Evolutionary conservation across 2,797 vertebrate species (phyloP).

Genomic region (Danio jaintianensis): DNA sequence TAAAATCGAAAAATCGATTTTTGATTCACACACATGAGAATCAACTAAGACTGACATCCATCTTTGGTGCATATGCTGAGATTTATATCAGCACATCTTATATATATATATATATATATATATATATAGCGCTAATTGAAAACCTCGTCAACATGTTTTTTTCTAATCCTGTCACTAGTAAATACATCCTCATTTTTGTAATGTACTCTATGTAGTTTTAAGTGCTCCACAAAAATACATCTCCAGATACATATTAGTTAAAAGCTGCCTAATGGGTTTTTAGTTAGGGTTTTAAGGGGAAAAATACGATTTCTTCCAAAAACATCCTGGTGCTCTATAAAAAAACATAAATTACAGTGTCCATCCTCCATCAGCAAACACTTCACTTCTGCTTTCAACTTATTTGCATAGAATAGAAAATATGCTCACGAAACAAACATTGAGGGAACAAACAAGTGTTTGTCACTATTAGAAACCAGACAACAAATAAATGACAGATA

Average conservation of each 20-base stretch:
- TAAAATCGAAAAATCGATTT: no score
- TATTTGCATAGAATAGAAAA: slow-evolving; percentile 20
- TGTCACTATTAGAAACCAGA: neutral
- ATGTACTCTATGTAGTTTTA: neutral
- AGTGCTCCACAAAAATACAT: slow-evolving; percentile 21
- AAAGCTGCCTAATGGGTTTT: slow-evolving; percentile 73
- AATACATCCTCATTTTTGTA: neutral
- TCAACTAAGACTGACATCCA: neutral
- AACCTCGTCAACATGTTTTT: slow-evolving; percentile 7
- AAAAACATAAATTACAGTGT: slow-evolving; percentile 31
- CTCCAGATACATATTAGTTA: slow-evolving; percentile 33
- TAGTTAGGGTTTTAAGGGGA: slow-evolving; percentile 63
- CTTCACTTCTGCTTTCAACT: slow-evolving; percentile 10
- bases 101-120: no score
- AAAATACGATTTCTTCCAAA: slow-evolving; percentile 57
- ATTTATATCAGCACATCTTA: neutral
- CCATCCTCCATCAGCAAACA: neutral
- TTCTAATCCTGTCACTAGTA: neutral
- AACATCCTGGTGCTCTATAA: slow-evolving; percentile 48
- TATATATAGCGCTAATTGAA: neutral
- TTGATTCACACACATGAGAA: neutral
- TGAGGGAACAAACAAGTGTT: neutral
- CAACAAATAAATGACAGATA: neutral
- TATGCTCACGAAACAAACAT: slow-evolving; percentile 7
- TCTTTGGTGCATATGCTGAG: neutral